Evolutionary conservation across 2,888 invertebrate species (phyloP).

Genomic region (Caenorhabditis sp.): DNA sequence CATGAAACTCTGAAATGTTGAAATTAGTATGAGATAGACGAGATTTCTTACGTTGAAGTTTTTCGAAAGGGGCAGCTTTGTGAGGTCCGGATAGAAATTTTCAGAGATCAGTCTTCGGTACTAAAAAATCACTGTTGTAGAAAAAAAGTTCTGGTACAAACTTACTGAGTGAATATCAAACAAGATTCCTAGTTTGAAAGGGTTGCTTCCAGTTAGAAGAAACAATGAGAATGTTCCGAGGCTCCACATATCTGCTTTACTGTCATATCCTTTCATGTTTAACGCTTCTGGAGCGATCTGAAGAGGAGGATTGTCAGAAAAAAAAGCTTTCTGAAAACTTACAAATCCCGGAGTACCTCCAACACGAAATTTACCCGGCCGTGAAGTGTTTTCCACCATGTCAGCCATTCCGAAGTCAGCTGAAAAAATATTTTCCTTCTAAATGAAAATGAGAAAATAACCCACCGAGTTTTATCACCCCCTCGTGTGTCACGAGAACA

Average conservation of each 20-base stretch:
- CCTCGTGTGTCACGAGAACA: conserved; percentile 31
- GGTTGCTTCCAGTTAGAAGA: conserved; percentile 7
- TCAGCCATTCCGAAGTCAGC: conserved; percentile 45
- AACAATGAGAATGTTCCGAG: conserved; percentile 11
- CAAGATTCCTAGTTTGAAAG: conserved; percentile 18
- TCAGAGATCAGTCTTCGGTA: not conserved
- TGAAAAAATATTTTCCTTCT: not conserved
- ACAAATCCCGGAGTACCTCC: conserved; percentile 49
- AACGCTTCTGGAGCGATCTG: conserved; percentile 48
- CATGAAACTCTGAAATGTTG: conserved; percentile 16
- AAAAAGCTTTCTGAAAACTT: not conserved
- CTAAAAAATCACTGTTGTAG: conserved; percentile 3
- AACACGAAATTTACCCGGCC: not conserved
- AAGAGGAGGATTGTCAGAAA: not conserved
- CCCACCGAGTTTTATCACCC: conserved; percentile 32
- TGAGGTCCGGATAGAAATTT: conserved; percentile 4
- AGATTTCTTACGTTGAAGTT: conserved; percentile 5
- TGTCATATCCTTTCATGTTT: conserved; percentile 22
- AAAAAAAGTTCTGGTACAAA: too few relatives aligned
- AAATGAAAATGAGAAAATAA: not conserved
- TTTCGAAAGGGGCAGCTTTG: not conserved
- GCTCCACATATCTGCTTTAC: conserved; percentile 38
- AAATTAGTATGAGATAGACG: too few relatives aligned
- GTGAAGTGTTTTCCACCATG: not conserved
- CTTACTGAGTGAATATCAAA: conserved; percentile 33